Percentiles rank a stretch among this genome's conserved stretches.
phyloP scores from a whole-genome alignment of 2,113 vertebrate genomes.

The Myiozetetes cayanensis region DNA sequence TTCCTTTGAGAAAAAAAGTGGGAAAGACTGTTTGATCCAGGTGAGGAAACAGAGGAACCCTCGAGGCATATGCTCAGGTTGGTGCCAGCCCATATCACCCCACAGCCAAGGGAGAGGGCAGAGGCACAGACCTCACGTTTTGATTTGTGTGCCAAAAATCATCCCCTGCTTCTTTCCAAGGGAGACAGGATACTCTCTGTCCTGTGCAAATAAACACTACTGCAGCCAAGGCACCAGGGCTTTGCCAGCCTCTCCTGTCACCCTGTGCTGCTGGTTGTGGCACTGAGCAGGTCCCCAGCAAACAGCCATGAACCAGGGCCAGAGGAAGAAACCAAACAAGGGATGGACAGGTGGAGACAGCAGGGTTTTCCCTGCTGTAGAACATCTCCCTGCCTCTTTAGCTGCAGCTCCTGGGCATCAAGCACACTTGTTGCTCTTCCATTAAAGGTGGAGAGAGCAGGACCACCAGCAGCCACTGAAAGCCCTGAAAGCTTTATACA shows the following conservation, averaged over 20 bases:
- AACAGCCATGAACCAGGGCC: background rate
- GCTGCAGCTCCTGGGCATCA: background rate
- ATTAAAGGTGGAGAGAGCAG: background rate
- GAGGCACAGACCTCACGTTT: background rate
- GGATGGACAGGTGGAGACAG: background rate
- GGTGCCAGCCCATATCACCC: background rate
- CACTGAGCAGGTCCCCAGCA: background rate
- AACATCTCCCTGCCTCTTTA: background rate
- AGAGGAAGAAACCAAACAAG: background rate
- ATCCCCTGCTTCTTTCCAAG: background rate
- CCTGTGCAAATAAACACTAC: background rate
- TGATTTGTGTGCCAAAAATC: background rate
- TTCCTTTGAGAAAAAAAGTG: background rate
- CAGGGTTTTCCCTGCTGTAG: background rate
- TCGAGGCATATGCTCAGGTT: background rate
- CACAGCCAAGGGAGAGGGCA: background rate
- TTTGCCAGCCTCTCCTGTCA: background rate
- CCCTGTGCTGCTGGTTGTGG: accelerated
- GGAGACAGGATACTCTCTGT: background rate
- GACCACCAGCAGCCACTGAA: background rate
- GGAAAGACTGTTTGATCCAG: background rate
- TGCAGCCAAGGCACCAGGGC: background rate
- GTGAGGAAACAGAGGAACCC: background rate
- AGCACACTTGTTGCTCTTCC: background rate
- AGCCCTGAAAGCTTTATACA: background rate